phyloP scores from a whole-genome alignment of 92 coral and sea anemone species.

The Zoanthus solanderi region DNA sequence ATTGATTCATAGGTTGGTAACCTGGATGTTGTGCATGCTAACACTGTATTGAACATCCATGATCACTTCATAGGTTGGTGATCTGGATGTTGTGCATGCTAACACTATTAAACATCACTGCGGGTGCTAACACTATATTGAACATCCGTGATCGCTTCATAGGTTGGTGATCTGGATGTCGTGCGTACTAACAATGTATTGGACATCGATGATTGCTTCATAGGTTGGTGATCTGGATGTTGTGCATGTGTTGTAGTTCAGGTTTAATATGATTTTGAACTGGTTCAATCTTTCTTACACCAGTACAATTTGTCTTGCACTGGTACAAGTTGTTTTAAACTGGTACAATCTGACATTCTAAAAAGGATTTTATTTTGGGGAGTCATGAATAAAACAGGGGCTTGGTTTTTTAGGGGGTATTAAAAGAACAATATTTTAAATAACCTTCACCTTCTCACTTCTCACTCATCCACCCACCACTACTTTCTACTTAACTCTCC shows the following conservation, averaged over 20 bases:
- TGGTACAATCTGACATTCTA: no score
- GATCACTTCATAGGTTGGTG: slow-evolving; percentile 44
- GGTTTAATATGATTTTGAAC: no score
- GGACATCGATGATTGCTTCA: not conserved
- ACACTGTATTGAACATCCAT: no score
- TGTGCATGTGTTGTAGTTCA: slow-evolving; percentile 37
- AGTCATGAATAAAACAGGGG: no score
- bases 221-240: slow-evolving; percentile 89
- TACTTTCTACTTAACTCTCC: no score
- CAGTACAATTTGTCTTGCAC: no score
- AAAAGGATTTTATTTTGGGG: no score
- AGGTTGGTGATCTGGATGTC: slow-evolving; percentile 90
- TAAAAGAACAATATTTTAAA: not conserved
- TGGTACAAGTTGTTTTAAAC: no score
- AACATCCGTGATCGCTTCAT: not conserved
- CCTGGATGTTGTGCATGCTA: slow-evolving; percentile 76
- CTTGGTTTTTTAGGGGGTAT: slow-evolving; percentile 49
- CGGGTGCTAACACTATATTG: not conserved
- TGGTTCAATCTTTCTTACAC: no score
- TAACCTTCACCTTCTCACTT: no score
- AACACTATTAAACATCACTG: no score
- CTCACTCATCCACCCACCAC: no score
- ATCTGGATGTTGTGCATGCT: slow-evolving; percentile 49
- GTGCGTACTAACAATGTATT: slow-evolving; percentile 69
- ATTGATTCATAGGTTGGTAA: slow-evolving; percentile 73